phyloP scores from a whole-genome alignment of 2,888 invertebrate species.

The Argyresthia goedartella region DNA sequence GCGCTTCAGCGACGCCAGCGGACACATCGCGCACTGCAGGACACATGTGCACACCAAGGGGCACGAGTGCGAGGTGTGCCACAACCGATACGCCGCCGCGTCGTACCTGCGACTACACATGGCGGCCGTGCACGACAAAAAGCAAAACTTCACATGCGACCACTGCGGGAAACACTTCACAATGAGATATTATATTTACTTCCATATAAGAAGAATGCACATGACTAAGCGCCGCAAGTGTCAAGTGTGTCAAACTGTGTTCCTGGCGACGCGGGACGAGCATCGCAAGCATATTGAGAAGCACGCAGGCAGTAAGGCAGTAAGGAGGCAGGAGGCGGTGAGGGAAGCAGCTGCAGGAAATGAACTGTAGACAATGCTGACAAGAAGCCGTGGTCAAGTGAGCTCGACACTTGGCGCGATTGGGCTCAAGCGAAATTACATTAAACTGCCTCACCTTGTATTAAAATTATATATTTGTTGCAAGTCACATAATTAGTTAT shows the following conservation, averaged over 20 bases:
- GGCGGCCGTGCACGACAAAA: background rate
- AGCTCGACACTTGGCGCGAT: no score
- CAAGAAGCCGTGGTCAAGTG: no score
- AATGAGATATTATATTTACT: background rate
- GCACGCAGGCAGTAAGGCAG: no score
- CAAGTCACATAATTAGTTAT: no score
- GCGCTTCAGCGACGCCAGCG: slow-evolving; percentile 38
- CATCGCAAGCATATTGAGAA: background rate
- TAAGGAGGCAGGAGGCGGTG: background rate
- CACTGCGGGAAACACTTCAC: background rate
- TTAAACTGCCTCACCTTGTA: no score
- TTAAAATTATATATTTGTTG: no score
- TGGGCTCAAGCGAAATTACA: no score
- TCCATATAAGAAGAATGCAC: background rate
- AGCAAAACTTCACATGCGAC: background rate
- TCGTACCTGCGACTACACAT: background rate
- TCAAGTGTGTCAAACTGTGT: background rate
- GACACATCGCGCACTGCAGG: slow-evolving; percentile 36
- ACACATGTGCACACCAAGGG: slow-evolving; percentile 27
- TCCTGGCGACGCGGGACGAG: background rate
- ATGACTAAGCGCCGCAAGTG: background rate
- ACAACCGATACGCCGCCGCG: background rate
- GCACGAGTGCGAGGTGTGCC: background rate
- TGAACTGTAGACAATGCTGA: no score
- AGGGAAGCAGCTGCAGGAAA: background rate